These are phyloP conservation scores for Ectropis grisescens DNA, from an alignment of 1,140 invertebrate species.

Conservation along the genomic window DNA sequence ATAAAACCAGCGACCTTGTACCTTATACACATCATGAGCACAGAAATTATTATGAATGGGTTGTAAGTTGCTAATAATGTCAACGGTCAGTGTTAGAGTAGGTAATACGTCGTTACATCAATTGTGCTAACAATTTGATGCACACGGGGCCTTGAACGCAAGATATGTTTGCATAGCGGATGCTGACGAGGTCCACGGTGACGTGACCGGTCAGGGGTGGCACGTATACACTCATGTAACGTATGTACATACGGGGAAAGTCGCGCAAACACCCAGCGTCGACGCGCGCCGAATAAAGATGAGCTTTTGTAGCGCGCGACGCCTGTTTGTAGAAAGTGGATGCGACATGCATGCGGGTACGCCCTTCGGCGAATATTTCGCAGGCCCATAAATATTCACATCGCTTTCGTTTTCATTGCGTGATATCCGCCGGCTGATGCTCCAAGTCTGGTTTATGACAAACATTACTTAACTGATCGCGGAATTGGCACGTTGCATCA, in stretches of 20 bases:
- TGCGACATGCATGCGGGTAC: slow-evolving; percentile 42
- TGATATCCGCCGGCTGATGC: slow-evolving; percentile 28
- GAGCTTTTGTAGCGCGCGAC: slow-evolving; percentile 38
- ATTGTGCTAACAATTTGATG: slow-evolving; percentile 12
- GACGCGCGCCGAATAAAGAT: slow-evolving; percentile 52
- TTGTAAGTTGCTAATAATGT: too few relatives aligned
- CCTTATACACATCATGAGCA: too few relatives aligned
- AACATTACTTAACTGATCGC: slow-evolving; percentile 43
- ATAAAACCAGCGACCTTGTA: too few relatives aligned
- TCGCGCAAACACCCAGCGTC: slow-evolving; percentile 26
- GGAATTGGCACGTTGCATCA: slow-evolving; percentile 32
- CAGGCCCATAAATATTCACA: slow-evolving; percentile 53
- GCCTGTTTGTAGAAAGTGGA: slow-evolving; percentile 54
- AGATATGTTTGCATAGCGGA: slow-evolving; percentile 15
- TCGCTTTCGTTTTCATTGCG: slow-evolving; percentile 60
- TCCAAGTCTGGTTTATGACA: slow-evolving; percentile 26
- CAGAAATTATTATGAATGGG: too few relatives aligned
- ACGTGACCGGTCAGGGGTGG: too few relatives aligned
- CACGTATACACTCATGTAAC: too few relatives aligned
- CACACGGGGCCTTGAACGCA: slow-evolving; percentile 25
- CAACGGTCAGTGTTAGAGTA: too few relatives aligned
- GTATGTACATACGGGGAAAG: slow-evolving; percentile 34
- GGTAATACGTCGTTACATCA: slow-evolving; percentile 3
- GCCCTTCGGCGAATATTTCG: slow-evolving; percentile 63
- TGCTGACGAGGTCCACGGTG: slow-evolving; percentile 20